Base-by-base conservation (phyloP, 2,888 invertebrate genomes). In the Cistogaster globosa region DNA sequence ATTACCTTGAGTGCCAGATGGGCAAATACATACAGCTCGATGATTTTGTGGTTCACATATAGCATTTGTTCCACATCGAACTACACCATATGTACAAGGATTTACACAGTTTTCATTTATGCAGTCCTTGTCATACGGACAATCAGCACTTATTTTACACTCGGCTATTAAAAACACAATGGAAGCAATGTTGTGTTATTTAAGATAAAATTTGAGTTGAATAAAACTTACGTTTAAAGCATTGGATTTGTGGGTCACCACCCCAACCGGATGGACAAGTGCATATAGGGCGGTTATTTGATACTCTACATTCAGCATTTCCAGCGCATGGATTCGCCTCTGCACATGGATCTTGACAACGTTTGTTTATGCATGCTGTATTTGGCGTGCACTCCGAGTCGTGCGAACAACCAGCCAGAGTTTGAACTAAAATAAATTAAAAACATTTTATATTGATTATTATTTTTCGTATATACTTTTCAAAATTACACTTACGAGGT, bases 61-160 rank as follows among this genome's bases (percentile, higher is more conserved):
- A 4, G 97, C 97, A 38, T 96, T 96, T 57, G 95, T 95, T 12
- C 97, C 97, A 89, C 98, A 98, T 1, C 95, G 94, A 14, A 95
- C 93, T 6, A 92, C 90, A 22, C 95, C 95, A 20, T 94, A 92
- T 0, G 93, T 91, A 90, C 97, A 98, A 0, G 97, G 97, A 90
- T 96, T 95, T 74, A 96, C 94, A 90, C 97, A 97, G 89, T 96
- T 96, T 87, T 95, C 94, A 89, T 95, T 96, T 65, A 96, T 93
- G 90, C 98, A 98, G 51, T 94, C 94, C 92, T 96, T 96, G 90
- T 97, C 96, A 90, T 96, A 96, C 16, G 97, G 97, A 93, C 98
- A 98, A 86, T 97, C 95, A 26, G 94, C 93, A 89, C 97, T 96
- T 3, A 94, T 92, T 88, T 95, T 95, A 91, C 97, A 97, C 93